Evolutionary conservation across 2,888 invertebrate genomes (phyloP).

Genomic region (Crepidodera aurea): DNA sequence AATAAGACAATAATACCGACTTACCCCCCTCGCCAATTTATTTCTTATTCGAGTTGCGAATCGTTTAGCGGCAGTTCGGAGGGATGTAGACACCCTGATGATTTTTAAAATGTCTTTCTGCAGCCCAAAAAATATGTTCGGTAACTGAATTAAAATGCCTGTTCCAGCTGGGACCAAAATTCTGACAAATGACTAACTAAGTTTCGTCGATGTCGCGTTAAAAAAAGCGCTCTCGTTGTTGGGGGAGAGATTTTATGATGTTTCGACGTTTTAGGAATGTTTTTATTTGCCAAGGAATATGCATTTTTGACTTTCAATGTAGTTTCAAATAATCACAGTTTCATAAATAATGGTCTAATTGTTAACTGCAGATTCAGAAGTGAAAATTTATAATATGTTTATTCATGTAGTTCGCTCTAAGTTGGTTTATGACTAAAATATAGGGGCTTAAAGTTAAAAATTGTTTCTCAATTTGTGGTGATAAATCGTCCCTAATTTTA

Average conservation of each 20-base stretch:
- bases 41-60: constrained; percentile 28
- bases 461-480: too few species aligned
- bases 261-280: constrained; percentile 31
- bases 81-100: constrained; percentile 56
- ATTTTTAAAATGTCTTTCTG: constrained; percentile 61
- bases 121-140: constrained; percentile 61
- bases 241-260: constrained; percentile 47
- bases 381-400: too few species aligned
- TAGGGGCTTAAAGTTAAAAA: too few species aligned
- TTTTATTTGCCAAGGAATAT: constrained; percentile 19
- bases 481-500: too few species aligned
- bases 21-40: constrained; percentile 30
- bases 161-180: constrained; percentile 53
- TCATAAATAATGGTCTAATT: too few species aligned
- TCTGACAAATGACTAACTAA: constrained; percentile 62
- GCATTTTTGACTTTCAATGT: background rate
- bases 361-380: too few species aligned
- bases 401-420: too few species aligned
- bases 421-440: too few species aligned
- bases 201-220: constrained; percentile 55
- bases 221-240: constrained; percentile 55
- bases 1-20: background rate
- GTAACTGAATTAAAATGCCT: constrained; percentile 62
- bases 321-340: too few species aligned
- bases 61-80: constrained; percentile 32